Base-by-base conservation (phyloP, 2,113 vertebrate species). In the Phyllostomus hastatus region DNA sequence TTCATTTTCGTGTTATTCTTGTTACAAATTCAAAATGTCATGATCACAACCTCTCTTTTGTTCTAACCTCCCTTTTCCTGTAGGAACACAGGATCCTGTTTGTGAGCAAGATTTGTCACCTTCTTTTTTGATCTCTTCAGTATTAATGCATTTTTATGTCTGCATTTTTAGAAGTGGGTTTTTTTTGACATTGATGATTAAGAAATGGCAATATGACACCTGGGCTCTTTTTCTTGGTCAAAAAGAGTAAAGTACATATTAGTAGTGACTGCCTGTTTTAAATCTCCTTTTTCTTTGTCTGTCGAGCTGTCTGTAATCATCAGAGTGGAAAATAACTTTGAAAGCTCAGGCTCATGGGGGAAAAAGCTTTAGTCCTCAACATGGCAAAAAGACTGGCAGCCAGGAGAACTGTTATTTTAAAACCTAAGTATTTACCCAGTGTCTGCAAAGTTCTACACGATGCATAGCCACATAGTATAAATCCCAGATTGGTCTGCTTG, bases 271-370 rank as follows among this genome's bases (percentile, higher is more conserved):
- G 26, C 80, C 95, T 95, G 94, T 92, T 97, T 97, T 96, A 96
- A 97, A 76, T 84, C 89, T 59, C 93, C 95, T 92, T 97, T 97
- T 2, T 88, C 97, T 98, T 98, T 98, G 72, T 88, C 89, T 15
- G 1, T 97, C 52, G 93, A 97, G 95, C 61, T 98, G 70, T 96
- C 96, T 98, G 81, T 92, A 98, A 96, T 97, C 97, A 98, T 79
- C 91, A 96, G 97, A 97, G 97, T 97, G 95, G 97, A 98, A 98
- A 98, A 98, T 97, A 98, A 98, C 96, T 97, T 96, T 97, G 95
- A 98, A 98, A 98, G 82, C 93, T 98, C 95, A 72, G 94, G 83
- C 88, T 97, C 88, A 84, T 64, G 61, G 46, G 5, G 26, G 64
- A 93, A 95, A 76, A 38, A 95, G 91, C 83, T 95, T 48, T 90